A percentile compares a stretch with the other conserved stretches of the same genome.
phyloP scores from a whole-genome alignment of 2,113 vertebrate species.

The Anoura caudifer region DNA sequence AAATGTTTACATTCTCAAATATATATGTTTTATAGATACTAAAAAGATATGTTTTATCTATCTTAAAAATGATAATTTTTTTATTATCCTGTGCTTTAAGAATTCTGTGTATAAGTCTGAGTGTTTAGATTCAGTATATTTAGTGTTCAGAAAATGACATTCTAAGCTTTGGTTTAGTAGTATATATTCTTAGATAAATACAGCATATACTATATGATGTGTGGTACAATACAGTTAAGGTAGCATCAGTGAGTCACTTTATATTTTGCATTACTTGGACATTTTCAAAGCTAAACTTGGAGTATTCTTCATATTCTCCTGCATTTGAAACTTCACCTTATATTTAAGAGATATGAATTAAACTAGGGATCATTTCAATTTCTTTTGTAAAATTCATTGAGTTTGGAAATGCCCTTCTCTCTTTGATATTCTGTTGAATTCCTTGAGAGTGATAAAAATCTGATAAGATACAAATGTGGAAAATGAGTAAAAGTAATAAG shows the following conservation, averaged over 20 bases:
- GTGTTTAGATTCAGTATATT: background rate
- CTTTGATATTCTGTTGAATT: slow-evolving; percentile 1
- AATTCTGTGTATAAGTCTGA: background rate
- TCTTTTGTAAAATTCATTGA: slow-evolving; percentile 62
- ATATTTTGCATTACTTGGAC: background rate
- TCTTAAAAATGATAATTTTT: background rate
- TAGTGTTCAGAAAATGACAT: background rate
- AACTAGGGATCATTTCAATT: slow-evolving; percentile 46
- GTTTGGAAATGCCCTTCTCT: slow-evolving; percentile 25
- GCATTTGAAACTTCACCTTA: slow-evolving; percentile 36
- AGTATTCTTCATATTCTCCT: background rate
- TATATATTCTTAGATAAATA: background rate
- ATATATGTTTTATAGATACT: background rate
- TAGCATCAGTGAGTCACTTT: background rate
- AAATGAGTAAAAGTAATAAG: slow-evolving; percentile 16
- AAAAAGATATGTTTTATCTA: background rate
- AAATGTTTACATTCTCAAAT: background rate
- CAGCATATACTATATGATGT: background rate
- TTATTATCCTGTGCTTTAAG: background rate
- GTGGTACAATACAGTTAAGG: background rate
- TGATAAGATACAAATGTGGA: slow-evolving; percentile 33
- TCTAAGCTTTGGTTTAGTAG: background rate
- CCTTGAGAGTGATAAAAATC: background rate
- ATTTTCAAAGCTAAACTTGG: slow-evolving; percentile 20
- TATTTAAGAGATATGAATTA: slow-evolving; percentile 57